A percentile compares a stretch with the other conserved stretches of the same genome.
Evolutionary conservation across 2,113 vertebrate genomes (phyloP).

Genomic region (Ochotona curzoniae): DNA sequence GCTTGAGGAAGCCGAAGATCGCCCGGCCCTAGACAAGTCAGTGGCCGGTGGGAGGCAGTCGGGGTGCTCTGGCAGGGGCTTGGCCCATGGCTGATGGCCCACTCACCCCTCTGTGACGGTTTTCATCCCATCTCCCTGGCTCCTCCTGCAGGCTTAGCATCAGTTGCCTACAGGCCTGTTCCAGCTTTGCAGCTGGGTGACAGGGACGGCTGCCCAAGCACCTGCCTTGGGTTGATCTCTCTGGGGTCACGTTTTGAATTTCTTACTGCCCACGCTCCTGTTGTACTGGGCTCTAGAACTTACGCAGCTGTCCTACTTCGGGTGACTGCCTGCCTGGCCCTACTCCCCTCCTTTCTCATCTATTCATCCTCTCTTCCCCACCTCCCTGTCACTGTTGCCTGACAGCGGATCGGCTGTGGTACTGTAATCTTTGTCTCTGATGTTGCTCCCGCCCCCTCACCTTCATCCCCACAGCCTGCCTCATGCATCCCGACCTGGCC

Average conservation of each 20-base stretch:
- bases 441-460: not conserved
- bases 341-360: no score
- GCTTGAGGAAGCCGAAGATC: not conserved
- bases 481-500: not conserved
- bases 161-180: not conserved
- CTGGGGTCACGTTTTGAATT: not conserved
- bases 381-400: not conserved
- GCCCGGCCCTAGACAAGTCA: not conserved
- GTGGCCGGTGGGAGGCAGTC: not conserved
- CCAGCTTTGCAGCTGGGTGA: rapidly evolving
- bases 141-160: not conserved
- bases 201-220: no score
- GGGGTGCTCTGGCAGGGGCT: not conserved
- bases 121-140: not conserved
- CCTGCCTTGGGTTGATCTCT: not conserved
- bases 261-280: not conserved
- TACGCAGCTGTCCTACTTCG: not conserved
- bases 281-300: not conserved
- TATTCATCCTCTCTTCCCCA: not conserved
- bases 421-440: not conserved
- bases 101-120: not conserved
- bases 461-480: not conserved
- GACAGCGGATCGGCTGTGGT: not conserved
- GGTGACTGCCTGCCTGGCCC: not conserved
- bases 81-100: not conserved